These are phyloP conservation scores for Pegea sp. DNA, from an alignment of 23 tunicate genomes.

Conservation along the genomic window DNA sequence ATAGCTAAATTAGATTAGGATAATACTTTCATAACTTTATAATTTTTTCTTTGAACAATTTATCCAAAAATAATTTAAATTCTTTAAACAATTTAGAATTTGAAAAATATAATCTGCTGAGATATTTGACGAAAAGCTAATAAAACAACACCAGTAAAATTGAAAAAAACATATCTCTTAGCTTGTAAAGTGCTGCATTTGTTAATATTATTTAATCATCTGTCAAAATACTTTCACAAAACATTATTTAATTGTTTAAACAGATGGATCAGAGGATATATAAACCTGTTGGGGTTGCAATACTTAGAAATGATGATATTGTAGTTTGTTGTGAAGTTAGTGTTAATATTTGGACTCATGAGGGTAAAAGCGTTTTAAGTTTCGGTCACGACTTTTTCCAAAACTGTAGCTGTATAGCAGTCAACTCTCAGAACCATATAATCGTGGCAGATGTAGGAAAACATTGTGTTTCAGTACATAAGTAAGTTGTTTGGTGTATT, in stretches of 20 bases:
- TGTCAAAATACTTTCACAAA: no score
- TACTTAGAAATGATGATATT: slow-evolving; percentile 65
- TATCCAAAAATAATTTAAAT: not conserved
- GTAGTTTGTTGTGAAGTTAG: slow-evolving; percentile 87
- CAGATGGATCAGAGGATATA: slow-evolving; percentile 49
- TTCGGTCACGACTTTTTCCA: slow-evolving; percentile 70
- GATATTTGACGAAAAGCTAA: no score
- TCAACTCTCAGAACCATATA: slow-evolving; percentile 38
- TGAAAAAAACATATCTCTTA: no score
- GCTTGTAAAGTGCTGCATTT: no score
- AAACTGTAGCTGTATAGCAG: slow-evolving; percentile 78
- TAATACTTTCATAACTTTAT: no score
- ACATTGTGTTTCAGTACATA: slow-evolving; percentile 39
- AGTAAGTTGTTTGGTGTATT: slow-evolving; percentile 16
- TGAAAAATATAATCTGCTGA: no score
- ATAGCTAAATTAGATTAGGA: no score
- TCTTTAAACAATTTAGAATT: not conserved
- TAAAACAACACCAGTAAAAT: no score
- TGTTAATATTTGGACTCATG: slow-evolving; percentile 87
- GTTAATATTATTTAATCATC: no score
- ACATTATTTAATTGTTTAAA: no score
- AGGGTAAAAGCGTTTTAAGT: slow-evolving; percentile 59
- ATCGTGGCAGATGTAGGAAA: slow-evolving; percentile 67
- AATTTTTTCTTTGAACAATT: no score
- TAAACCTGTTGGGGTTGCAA: slow-evolving; percentile 67